These are phyloP conservation scores for Coenobita brevimanus DNA, from an alignment of 1,140 invertebrate genomes.

Conservation along the genomic window DNA sequence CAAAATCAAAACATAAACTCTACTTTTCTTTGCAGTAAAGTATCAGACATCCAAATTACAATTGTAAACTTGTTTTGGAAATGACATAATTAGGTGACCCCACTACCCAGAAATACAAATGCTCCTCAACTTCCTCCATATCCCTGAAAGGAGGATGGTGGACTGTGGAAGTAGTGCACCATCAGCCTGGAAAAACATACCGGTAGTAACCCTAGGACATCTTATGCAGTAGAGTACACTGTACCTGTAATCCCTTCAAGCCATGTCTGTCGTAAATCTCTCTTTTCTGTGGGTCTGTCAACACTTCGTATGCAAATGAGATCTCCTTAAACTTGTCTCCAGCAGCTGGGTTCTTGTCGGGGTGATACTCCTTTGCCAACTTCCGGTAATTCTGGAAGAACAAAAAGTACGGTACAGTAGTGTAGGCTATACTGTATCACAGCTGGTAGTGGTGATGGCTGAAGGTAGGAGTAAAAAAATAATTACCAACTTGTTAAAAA, in stretches of 20 bases:
- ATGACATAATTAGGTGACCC: too few relatives aligned
- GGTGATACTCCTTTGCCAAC: conserved; percentile 90
- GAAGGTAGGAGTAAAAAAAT: too few relatives aligned
- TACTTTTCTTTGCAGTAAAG: too few relatives aligned
- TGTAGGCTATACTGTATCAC: too few relatives aligned
- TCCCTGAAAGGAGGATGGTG: too few relatives aligned
- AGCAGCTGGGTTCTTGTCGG: conserved; percentile 88
- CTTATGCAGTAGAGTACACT: background rate
- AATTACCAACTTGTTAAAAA: too few relatives aligned
- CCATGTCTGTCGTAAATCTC: conserved; percentile 79
- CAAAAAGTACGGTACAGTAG: too few relatives aligned
- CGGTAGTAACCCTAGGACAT: background rate
- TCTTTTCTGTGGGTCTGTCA: conserved; percentile 80
- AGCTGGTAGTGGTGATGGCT: too few relatives aligned
- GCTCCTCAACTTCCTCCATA: too few relatives aligned
- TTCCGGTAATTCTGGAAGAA: conserved; percentile 89
- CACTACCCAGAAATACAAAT: too few relatives aligned
- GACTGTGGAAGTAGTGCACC: background rate
- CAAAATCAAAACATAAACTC: background rate
- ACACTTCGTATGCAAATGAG: conserved; percentile 89
- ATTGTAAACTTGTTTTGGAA: too few relatives aligned
- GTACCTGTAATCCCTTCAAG: conserved; percentile 79
- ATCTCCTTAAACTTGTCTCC: conserved; percentile 93
- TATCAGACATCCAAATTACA: too few relatives aligned
- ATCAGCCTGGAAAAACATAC: background rate